A percentile compares a stretch with the other conserved stretches of the same genome.
These are phyloP conservation scores for Tinamus guttatus DNA, from an alignment of 2,113 vertebrate species.

Conservation along the genomic window DNA sequence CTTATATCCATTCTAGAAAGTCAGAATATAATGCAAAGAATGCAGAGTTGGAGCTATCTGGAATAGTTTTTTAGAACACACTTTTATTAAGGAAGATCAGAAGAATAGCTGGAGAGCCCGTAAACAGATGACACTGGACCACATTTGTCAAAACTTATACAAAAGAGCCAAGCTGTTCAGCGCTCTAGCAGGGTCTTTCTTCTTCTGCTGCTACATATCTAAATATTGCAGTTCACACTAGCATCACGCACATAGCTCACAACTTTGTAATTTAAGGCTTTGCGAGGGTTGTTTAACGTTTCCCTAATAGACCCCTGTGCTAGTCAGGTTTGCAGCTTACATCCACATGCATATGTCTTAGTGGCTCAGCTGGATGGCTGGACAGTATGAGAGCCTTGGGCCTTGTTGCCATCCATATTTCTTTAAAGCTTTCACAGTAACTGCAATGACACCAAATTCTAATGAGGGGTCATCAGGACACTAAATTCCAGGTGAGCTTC, in stretches of 20 bases:
- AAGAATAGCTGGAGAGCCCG: conserved; percentile 10
- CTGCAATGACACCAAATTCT: accelerated
- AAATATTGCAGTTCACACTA: neutral
- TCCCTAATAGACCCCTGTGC: neutral
- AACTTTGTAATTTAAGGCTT: neutral
- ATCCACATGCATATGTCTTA: accelerated
- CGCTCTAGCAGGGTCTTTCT: no score
- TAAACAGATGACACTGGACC: no score
- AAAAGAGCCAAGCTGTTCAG: no score
- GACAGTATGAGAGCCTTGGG: neutral
- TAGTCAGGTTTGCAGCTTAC: neutral
- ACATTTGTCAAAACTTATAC: no score
- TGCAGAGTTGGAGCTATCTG: neutral
- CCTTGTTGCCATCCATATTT: neutral
- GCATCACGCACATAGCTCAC: neutral
- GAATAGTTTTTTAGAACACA: conserved; percentile 37
- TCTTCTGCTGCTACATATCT: no score
- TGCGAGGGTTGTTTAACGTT: neutral
- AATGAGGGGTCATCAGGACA: accelerated
- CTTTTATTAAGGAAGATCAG: conserved; percentile 41
- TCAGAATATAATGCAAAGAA: neutral
- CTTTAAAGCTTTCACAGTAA: neutral
- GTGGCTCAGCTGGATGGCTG: neutral
- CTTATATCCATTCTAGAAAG: no score
- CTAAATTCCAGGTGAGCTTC: neutral